These are phyloP conservation scores for Orchesellides sinensis DNA, from an alignment of 2,888 invertebrate species.

Conservation along the genomic window DNA sequence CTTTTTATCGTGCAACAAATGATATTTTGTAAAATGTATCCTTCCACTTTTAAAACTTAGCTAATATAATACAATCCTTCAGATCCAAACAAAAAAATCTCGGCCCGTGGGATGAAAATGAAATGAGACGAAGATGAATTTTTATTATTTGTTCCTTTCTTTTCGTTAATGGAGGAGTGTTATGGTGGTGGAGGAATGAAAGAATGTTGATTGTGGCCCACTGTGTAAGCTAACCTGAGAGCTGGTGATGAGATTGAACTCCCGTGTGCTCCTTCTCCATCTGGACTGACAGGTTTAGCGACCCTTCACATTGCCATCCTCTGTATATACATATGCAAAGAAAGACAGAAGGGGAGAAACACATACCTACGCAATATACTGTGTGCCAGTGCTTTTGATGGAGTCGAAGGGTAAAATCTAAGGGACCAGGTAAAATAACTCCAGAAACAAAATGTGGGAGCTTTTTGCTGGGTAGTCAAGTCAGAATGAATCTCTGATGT, in stretches of 20 bases:
- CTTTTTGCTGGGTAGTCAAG: background rate
- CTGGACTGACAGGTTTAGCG: conserved; percentile 47
- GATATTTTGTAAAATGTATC: background rate
- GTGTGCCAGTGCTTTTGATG: no score
- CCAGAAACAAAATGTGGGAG: conserved; percentile 16
- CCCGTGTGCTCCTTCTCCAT: conserved; percentile 24
- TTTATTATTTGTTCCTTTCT: background rate
- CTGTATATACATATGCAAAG: background rate
- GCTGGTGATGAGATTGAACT: background rate
- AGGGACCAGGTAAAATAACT: conserved; percentile 23
- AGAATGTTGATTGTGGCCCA: background rate
- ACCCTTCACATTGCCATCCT: background rate
- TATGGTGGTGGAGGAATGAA: background rate
- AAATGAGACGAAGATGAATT: background rate
- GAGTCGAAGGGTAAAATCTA: conserved; percentile 9
- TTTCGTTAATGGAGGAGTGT: background rate
- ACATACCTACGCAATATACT: no score
- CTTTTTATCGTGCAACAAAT: background rate
- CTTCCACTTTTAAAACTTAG: no score
- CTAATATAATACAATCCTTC: no score
- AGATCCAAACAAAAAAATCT: conserved; percentile 16
- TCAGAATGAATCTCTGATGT: conserved; percentile 3
- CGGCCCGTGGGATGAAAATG: conserved; percentile 41
- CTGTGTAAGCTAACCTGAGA: conserved; percentile 50
- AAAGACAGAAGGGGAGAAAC: background rate